Base-by-base conservation (phyloP, 92 coral and sea anemone species). In the Paramuricea clavata region DNA sequence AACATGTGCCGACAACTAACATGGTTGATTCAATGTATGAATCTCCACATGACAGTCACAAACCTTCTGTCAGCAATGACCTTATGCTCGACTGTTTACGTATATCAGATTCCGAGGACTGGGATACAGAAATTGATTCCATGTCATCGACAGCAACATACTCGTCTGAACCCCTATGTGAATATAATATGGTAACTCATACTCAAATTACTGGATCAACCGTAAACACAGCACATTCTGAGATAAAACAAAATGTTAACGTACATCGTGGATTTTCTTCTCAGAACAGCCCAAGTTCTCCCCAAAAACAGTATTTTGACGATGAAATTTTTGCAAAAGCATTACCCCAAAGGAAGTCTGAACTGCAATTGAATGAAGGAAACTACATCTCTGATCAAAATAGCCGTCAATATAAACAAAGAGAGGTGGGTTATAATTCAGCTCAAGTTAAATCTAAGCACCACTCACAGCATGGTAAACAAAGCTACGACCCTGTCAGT, bases 81-180 rank as follows among this genome's bases (percentile, higher is more conserved):
- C 43, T 52, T 17, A 41, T 32, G 12, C 41, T 49, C 25, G 82
- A 76, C 15, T 25, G 23, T 30, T 76, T 76, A 10, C 67, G 47
- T n/a, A 30, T 7, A 33, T 76, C 82, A 9, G 82, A 52, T n/a
- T 27, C 68, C 0, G 82, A 76, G n/a, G 82, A 76, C 52, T 76
- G 82, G 82, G 67, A 52, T 56, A 23, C 49, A 33, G 82, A 76
- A 76, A 30, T 76, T 54, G 72, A 65, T 27, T 76, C 82, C 32
- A 72, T 44, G 64, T 25, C 25, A 17, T 73, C 54, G 25, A 31
- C 30, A 36, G 52, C 68, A 30, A 50, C 39, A 10, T 17, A 32
- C 26, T 35, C 33, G 0, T 50, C 36, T n/a, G 60, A 47, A 28
- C 68, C 19, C 72, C n/a, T 28, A 8, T 28, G 36, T 19, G 36